Evolutionary conservation across 2,797 vertebrate genomes (phyloP).

Genomic region (Gymnothorax javanicus): DNA sequence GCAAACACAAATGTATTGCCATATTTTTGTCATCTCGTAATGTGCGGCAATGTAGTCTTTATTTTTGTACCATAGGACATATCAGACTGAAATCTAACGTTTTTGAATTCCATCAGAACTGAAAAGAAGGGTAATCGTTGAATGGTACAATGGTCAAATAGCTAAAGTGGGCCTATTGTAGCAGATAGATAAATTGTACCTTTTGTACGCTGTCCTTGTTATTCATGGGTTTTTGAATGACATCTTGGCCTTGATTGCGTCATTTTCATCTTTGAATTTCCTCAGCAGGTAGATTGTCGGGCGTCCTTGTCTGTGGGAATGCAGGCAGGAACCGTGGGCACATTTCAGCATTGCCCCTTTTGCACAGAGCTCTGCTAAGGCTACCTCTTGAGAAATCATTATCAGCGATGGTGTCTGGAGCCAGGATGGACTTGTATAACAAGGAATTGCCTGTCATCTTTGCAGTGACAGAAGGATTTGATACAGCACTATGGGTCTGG

Average conservation of each 20-base stretch:
- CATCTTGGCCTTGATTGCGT: background rate
- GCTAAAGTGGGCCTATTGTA: background rate
- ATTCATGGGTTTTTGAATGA: background rate
- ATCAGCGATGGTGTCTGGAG: conserved; percentile 37
- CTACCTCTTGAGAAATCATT: conserved; percentile 40
- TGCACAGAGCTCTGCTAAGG: background rate
- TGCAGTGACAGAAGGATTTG: conserved; percentile 41
- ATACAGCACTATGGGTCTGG: conserved; percentile 27
- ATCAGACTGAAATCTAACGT: background rate
- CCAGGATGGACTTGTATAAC: conserved; percentile 52
- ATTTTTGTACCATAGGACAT: background rate
- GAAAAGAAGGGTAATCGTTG: background rate
- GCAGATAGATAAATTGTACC: background rate
- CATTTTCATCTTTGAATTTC: background rate
- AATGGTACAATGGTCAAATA: background rate
- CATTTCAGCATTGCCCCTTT: background rate
- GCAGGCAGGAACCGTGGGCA: background rate
- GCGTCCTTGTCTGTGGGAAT: background rate
- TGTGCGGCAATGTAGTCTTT: background rate
- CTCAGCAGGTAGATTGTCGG: background rate
- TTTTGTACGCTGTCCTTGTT: background rate
- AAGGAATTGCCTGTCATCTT: conserved; percentile 48
- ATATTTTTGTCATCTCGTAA: background rate
- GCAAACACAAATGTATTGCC: background rate
- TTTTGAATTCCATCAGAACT: background rate